Conservation (phyloP, 2,797 vertebrate genomes). For the Lacerta viridis region DNA sequence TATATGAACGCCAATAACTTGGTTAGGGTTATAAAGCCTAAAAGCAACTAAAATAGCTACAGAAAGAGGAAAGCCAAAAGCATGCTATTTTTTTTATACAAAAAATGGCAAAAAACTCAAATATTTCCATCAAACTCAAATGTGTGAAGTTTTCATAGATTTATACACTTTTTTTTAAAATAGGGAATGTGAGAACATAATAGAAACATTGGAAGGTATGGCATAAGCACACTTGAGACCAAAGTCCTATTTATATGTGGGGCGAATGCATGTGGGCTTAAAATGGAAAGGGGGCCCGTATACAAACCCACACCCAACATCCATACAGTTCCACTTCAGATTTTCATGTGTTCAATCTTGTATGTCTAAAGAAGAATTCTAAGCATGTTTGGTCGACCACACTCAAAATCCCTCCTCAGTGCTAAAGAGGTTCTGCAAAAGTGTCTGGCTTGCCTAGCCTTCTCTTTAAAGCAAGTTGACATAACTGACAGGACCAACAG, state of each 20-base stretch:
- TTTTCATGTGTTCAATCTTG: no score
- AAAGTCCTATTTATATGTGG: no score
- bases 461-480: conserved; percentile 1
- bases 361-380: no score
- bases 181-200: not conserved
- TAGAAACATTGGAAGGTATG: not conserved
- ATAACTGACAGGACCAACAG: not conserved
- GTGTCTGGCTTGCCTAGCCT: not conserved
- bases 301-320: no score
- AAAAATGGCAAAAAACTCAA: no score
- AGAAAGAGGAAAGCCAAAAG: not conserved
- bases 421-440: conserved; percentile 2
- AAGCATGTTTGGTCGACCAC: no score
- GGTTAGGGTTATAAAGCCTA: not conserved
- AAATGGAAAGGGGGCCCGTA: no score
- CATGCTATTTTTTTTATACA: not conserved
- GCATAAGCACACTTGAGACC: not conserved
- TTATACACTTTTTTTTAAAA: not conserved
- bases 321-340: no score
- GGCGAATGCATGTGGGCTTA: no score
- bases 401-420: no score
- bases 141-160: not conserved
- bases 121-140: not conserved
- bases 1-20: not conserved
- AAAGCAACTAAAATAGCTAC: not conserved